phyloP scores from a whole-genome alignment of 2,888 invertebrate genomes.

The Cephus runcator region DNA sequence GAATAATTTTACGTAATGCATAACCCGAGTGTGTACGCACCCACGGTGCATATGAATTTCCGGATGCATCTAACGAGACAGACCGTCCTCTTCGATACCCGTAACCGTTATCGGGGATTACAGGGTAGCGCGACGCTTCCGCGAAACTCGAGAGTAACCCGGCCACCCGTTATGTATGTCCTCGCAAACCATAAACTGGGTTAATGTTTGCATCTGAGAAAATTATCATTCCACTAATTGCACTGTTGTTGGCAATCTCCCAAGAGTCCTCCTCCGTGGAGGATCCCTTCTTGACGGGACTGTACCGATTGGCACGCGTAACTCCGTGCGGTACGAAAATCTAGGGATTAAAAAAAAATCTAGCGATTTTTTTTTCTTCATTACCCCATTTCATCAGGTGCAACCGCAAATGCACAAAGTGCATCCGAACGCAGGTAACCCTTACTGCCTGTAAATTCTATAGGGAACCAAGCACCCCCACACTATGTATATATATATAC shows the following conservation, averaged over 20 bases:
- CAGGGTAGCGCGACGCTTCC: neutral
- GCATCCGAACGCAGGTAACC: neutral
- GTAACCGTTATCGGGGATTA: neutral
- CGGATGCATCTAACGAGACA: neutral
- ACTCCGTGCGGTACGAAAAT: neutral
- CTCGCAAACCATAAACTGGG: slow-evolving; percentile 43
- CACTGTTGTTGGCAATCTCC: slow-evolving; percentile 48
- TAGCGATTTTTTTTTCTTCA: neutral
- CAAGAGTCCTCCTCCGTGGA: slow-evolving; percentile 18
- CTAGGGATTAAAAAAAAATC: too few species aligned
- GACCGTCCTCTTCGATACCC: neutral
- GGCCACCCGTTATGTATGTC: slow-evolving; percentile 30
- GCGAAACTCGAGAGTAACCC: neutral
- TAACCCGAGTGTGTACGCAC: neutral
- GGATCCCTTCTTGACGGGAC: neutral
- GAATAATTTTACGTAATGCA: neutral
- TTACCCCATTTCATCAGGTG: neutral
- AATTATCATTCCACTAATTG: slow-evolving; percentile 61
- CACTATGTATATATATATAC: neutral
- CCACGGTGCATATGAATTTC: neutral
- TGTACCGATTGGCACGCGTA: neutral
- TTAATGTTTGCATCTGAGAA: slow-evolving; percentile 56
- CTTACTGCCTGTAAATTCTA: neutral
- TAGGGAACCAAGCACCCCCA: neutral
- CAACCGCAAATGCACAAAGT: neutral